Evolutionary conservation across 1,140 invertebrate genomes (phyloP).

Genomic region (Drosophila sproati): DNA sequence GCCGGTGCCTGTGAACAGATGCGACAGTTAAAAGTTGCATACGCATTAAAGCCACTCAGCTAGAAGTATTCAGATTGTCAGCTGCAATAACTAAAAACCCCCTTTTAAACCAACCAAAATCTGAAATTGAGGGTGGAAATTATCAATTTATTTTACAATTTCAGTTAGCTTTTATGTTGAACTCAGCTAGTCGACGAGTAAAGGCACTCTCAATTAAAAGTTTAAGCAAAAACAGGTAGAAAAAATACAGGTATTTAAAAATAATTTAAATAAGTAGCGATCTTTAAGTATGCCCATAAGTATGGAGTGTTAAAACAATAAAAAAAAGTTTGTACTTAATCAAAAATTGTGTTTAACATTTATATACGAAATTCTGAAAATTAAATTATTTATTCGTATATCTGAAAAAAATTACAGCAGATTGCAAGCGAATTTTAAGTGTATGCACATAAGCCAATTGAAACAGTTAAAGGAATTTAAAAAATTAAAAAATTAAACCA

Average conservation of each 20-base stretch:
- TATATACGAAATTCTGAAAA: not conserved
- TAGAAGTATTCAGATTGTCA: constrained; percentile 6
- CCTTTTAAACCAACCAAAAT: not conserved
- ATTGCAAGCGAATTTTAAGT: too few species aligned
- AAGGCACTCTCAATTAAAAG: not conserved
- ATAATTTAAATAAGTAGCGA: too few species aligned
- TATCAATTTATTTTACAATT: not conserved
- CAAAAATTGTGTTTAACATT: not conserved
- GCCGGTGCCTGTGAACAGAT: constrained; percentile 49
- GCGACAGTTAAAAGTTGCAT: not conserved
- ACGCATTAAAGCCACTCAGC: constrained; percentile 24
- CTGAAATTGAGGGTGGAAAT: not conserved
- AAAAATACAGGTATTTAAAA: too few species aligned
- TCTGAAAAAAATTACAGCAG: too few species aligned
- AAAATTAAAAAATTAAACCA: too few species aligned
- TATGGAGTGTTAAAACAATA: too few species aligned
- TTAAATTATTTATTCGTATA: too few species aligned
- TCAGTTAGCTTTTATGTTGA: not conserved
- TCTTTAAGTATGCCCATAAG: too few species aligned
- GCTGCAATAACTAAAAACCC: not conserved
- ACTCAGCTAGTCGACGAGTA: not conserved
- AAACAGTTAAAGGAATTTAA: too few species aligned
- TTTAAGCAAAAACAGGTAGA: too few species aligned
- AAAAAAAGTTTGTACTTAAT: too few species aligned
- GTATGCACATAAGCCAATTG: too few species aligned